phyloP scores from a whole-genome alignment of 2,888 invertebrate species.

The Dolichopus griseipennis region DNA sequence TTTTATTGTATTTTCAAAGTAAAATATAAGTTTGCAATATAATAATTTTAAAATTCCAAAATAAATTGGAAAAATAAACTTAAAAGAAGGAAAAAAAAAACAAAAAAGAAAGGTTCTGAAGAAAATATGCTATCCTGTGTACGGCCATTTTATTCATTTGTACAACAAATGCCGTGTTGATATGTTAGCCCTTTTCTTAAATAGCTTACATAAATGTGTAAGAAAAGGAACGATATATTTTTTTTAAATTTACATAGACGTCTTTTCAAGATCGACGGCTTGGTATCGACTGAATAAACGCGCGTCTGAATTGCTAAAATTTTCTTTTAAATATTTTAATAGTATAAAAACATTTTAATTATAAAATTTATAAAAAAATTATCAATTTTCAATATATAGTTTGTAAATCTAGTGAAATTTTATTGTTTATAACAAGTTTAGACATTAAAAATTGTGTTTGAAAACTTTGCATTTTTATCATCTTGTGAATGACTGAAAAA shows the following conservation, averaged over 20 bases:
- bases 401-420: conserved; percentile 26
- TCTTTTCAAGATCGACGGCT: conserved; percentile 9
- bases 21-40: too few species aligned
- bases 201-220: not conserved
- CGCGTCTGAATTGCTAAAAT: conserved; percentile 6
- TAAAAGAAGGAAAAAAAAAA: too few species aligned
- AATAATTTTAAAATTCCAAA: too few species aligned
- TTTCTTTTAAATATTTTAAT: not conserved
- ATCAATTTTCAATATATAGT: conserved; percentile 20
- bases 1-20: too few species aligned
- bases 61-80: too few species aligned
- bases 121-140: not conserved
- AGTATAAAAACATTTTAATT: not conserved
- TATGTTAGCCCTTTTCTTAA: not conserved
- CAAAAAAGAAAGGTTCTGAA: not conserved
- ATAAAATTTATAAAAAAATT: not conserved
- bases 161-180: conserved; percentile 6
- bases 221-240: not conserved
- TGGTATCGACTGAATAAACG: conserved; percentile 8
- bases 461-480: conserved; percentile 24
- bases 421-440: conserved; percentile 24
- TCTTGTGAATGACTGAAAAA: not conserved
- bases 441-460: conserved; percentile 31
- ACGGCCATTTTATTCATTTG: conserved; percentile 3
- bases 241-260: conserved; percentile 1